phyloP scores from a whole-genome alignment of 2,797 vertebrate species.

The Sylvia borin region DNA sequence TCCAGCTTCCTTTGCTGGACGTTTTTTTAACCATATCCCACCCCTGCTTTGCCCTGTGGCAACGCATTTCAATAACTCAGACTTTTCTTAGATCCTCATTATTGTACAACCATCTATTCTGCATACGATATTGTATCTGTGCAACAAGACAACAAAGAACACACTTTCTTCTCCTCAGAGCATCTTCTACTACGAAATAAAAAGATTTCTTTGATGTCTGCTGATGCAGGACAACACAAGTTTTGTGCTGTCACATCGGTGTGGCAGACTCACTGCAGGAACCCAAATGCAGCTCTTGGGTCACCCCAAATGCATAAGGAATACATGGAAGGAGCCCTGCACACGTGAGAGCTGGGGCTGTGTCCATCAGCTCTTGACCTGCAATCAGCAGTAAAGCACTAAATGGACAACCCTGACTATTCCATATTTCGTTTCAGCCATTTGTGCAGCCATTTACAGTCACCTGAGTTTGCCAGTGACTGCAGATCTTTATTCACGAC shows the following conservation, averaged over 20 bases:
- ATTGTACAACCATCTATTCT: not conserved
- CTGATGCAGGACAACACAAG: not conserved
- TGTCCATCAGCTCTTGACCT: not conserved
- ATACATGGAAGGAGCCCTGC: accelerated
- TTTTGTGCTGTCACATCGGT: not conserved
- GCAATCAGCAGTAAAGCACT: not conserved
- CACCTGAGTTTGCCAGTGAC: not conserved
- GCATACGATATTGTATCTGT: not conserved
- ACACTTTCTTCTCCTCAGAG: not conserved
- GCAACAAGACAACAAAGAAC: not conserved
- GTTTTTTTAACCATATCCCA: not conserved
- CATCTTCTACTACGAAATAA: not conserved
- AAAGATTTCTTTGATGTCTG: not conserved
- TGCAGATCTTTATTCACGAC: not conserved
- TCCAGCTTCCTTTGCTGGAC: not conserved
- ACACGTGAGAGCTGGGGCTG: accelerated
- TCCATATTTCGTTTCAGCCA: not conserved
- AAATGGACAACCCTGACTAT: not conserved
- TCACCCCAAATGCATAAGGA: not conserved
- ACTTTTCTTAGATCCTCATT: not conserved
- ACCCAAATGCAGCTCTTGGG: not conserved
- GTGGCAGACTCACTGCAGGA: not conserved
- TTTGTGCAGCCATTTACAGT: not conserved
- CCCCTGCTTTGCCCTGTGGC: not conserved
- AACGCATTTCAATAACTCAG: accelerated